Base-by-base conservation (phyloP, 1,140 invertebrate species). In the Pseudomyrmex dendroicus region DNA sequence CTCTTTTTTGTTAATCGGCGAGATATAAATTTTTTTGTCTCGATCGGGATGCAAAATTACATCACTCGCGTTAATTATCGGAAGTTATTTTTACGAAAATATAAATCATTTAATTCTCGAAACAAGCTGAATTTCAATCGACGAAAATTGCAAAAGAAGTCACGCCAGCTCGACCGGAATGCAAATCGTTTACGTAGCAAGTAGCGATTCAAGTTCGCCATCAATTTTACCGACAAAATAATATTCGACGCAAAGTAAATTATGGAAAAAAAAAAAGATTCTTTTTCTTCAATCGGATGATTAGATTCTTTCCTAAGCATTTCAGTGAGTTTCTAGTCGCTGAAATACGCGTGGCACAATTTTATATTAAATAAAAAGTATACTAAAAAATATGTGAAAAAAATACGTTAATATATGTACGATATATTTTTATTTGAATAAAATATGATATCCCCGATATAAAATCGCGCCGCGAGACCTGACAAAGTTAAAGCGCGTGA, bases 121-220 rank as follows among this genome's bases (percentile, higher is more conserved):
- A 44, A 17, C 76, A 64, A 48, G 7, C 13, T 54, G 66, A 78
- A 57, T 70, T 70, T 72, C 64, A 80, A 80, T 80, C 54, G 64
- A 80, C 54, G 64, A 80, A 80, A 72, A 80, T 72, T 59, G 56
- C 35, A 59, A 13, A 20, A 56, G 62, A 10, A 15, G 56, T 9
- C 73, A 17, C 22, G 50, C 35, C n/a, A 15, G 62, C 13, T 63
- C 13, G 76, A 74, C 50, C 50, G 44, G 63, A 77, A 83, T 83
- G 62, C 73, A 83, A 77, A 66, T 76, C 52, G 74, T 13, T 59
- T 54, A 67, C 62, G 10, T 62, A 62, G 46, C 52, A 74, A 77
- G 62, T 57, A 3, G 52, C 52, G 70, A 73, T 83, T 35, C 25
- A 35, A 35, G 25, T 35, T 35, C 63, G 66, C 9, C 64, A 54